Conservation (phyloP, 2,113 vertebrate genomes). For the Seriola quinqueradiata region DNA sequence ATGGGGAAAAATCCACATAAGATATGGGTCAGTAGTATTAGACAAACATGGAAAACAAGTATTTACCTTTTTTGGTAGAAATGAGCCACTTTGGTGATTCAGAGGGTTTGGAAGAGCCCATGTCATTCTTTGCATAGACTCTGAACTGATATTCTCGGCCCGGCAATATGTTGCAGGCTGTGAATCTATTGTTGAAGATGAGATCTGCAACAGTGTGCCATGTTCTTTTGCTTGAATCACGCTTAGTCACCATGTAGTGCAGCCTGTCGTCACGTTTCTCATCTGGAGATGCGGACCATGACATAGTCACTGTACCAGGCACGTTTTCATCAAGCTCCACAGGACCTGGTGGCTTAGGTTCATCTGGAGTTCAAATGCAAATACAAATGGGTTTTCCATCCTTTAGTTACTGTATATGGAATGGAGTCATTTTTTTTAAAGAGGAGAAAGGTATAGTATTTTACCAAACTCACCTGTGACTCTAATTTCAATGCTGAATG, state of each 20-base stretch:
- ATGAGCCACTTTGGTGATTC: slow-evolving; percentile 91
- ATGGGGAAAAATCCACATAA: no score
- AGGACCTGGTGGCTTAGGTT: slow-evolving; percentile 89
- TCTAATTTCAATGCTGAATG: slow-evolving; percentile 87
- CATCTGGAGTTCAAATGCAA: slow-evolving; percentile 77
- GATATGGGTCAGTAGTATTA: background rate
- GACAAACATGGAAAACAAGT: background rate
- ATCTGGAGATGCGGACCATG: slow-evolving; percentile 90
- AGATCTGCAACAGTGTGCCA: slow-evolving; percentile 87
- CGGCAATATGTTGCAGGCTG: slow-evolving; percentile 87
- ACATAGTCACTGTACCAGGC: slow-evolving; percentile 89
- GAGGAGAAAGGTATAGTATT: background rate
- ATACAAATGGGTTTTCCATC: background rate
- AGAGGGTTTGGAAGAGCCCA: slow-evolving; percentile 87
- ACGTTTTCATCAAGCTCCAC: slow-evolving; percentile 89
- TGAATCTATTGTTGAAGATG: slow-evolving; percentile 93
- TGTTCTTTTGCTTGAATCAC: slow-evolving; percentile 84
- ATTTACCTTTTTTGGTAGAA: slow-evolving; percentile 81
- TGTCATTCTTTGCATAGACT: slow-evolving; percentile 90
- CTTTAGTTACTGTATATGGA: background rate
- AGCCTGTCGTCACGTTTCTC: slow-evolving; percentile 87
- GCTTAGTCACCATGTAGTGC: slow-evolving; percentile 88
- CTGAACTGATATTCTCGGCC: slow-evolving; percentile 92
- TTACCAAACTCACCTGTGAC: slow-evolving; percentile 87
- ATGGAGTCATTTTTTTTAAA: background rate